Evolutionary conservation across 30 jellyfish, hydroid and myxozoan genomes (phyloP), one percentile per base, ranked within the genome.

Genomic region (Hydractinia echinata): DNA sequence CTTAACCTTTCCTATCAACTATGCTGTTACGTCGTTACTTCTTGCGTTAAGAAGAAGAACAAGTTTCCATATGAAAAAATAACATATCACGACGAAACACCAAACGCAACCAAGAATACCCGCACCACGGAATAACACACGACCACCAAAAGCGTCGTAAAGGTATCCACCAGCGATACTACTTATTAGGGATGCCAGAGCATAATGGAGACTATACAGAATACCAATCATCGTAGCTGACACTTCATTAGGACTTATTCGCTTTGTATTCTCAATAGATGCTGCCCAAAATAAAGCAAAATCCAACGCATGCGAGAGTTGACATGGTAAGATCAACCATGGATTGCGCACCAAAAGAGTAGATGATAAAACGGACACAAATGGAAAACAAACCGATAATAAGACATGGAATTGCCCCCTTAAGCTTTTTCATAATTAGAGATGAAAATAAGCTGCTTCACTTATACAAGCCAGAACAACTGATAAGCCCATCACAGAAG

Each of bases 261-360:
- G 13, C 5, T 79, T 53, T 44, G 86, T 81, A 54, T 89, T 87
- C 18, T 78, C 62, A 14, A 89, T 81, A 48, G 88, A 81, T 20
- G 96, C 96, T 9, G 86, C 81, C 95, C 95, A 89, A 81, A 83
- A 84, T 77, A 89, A 61, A 6, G 96, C 94, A 79, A 89, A 89
- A 50, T 91, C 82, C 61, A 89, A 77, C 61, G 95, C 52, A 78
- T 84, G 96, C 7, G 84, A 85, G 18, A 81, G 79, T 82, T 89
- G 95, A 6, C 83, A 14, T 15, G 80, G 95, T 30, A 89, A 74
- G 8, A 89, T 67, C 44, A 20, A 68, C 96, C 95, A 83, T 56
- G 95, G 91, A 64, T 89, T 83, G n/a, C 74, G 83, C 13, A 89
- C n/a, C 76, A 14, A 69, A 79, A 1, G 96, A 89, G 67, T 61